Base-by-base conservation (phyloP, 2,797 vertebrate species). In the Enteromius unitaeniatus region DNA sequence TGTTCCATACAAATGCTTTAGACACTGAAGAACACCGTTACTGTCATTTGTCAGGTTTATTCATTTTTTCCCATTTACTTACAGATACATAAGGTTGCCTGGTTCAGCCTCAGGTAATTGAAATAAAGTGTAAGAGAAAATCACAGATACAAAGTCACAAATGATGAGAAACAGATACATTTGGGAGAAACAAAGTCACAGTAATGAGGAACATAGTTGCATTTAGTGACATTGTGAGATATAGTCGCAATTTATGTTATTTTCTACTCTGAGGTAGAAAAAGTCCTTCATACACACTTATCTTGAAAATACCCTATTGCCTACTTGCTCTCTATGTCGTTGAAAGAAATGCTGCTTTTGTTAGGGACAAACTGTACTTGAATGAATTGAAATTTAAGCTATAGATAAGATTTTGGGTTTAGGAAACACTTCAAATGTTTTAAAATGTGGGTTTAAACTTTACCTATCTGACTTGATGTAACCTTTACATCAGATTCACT, bases 391-490 rank as follows among this genome's bases (percentile, higher is more conserved):
- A 15, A 10, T 58, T 14, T 47, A 72, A 28, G 14, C 4, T 37
- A 9, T 45, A 5, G n/a, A 40, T 45, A 23, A 23, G 17, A 31
- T 26, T 53, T 21, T 70, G 26, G 23, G 70, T 70, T 60, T 55
- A 28, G 9, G 2, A 80, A 80, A 58, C 34, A 28, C 17, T 45
- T 75, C 31, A 75, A 21, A 74, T 9, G 53, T 21, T 81, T 55
- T 60, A 58, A 60, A 72, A 60, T 45, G 8, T 15, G 23, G 3
- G 28, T 62, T 28, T 40, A 28, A 74, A 47, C 4, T 60, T 79
- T 42, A 69, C 74, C 28, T 78, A 42, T 69, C 49, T 49, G 64
- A 34, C 76, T 79, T 83, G 15, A 69, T 47, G 60, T 79, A 68
- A 26, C 34, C 49, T 62, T 64, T n/a, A 31, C n/a, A 55, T 73